phyloP scores from a whole-genome alignment of 35 echinoderm and acorn worm species.

The Lytechinus pictus region DNA sequence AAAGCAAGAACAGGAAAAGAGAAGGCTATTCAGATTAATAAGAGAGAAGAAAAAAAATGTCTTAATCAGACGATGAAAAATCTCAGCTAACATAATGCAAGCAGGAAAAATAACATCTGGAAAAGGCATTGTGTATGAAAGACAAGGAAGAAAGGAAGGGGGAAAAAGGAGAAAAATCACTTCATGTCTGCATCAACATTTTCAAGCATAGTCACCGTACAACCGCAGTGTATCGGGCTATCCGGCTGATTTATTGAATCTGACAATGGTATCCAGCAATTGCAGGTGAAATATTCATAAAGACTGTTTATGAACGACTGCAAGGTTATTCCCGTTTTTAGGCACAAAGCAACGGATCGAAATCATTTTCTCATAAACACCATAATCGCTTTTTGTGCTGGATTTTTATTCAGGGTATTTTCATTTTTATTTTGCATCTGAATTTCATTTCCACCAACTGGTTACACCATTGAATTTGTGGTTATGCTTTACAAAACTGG shows the following conservation, averaged over 20 bases:
- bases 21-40: not conserved
- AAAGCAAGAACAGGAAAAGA: not conserved
- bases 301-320: constrained; percentile 15
- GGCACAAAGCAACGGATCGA: not conserved
- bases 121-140: not conserved
- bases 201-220: not conserved
- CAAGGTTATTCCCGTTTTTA: constrained; percentile 27
- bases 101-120: constrained; percentile 17
- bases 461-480: not conserved
- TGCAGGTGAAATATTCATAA: constrained; percentile 40
- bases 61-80: not conserved
- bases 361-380: constrained; percentile 20
- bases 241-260: constrained; percentile 30
- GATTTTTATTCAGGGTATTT: not conserved
- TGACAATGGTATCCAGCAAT: constrained; percentile 8
- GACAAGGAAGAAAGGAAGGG: not conserved
- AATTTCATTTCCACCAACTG: not conserved
- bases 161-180: not conserved
- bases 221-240: not conserved
- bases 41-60: not conserved
- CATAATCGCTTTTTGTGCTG: not conserved
- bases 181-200: constrained; percentile 12
- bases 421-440: not conserved
- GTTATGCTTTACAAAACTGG: not conserved
- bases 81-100: not conserved